Conservation (phyloP, 1,140 invertebrate species). For the Drosophila pseudoobscura region DNA sequence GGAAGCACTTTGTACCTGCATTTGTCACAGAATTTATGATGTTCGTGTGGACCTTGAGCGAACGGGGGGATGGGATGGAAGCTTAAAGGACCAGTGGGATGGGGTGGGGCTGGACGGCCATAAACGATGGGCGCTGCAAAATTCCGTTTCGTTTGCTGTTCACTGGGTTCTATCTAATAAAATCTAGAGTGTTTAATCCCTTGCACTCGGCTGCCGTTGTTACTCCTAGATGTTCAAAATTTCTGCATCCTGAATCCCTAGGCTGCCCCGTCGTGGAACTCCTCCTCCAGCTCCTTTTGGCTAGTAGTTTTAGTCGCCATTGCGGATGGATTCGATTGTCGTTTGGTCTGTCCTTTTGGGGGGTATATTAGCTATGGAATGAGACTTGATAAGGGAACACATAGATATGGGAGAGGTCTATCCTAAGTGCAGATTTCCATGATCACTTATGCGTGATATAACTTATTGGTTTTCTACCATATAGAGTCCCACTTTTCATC, state of each 20-base stretch:
- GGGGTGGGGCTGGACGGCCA: neutral
- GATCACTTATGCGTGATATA: too few relatives aligned
- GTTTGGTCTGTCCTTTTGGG: neutral
- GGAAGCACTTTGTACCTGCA: constrained; percentile 71
- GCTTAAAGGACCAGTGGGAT: constrained; percentile 2
- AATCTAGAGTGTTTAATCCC: constrained; percentile 78
- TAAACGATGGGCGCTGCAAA: constrained; percentile 51
- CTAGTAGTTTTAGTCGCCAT: constrained; percentile 5
- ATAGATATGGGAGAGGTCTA: too few relatives aligned
- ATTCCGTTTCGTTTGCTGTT: constrained; percentile 63
- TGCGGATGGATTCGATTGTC: constrained; percentile 21
- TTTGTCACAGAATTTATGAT: constrained; percentile 79
- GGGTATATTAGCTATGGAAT: neutral
- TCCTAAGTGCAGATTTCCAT: too few relatives aligned
- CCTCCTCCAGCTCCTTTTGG: neutral
- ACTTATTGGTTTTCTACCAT: too few relatives aligned
- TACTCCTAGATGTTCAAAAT: constrained; percentile 24
- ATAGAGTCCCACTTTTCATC: too few relatives aligned
- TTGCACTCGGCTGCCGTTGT: constrained; percentile 67
- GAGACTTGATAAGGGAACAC: too few relatives aligned
- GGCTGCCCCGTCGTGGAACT: too few relatives aligned
- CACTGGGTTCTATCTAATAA: constrained; percentile 77
- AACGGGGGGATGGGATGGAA: neutral
- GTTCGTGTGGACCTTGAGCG: constrained; percentile 25
- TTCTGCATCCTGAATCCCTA: constrained; percentile 22